phyloP scores from a whole-genome alignment of 2,888 invertebrate species.

The Yponomeuta sedellus region DNA sequence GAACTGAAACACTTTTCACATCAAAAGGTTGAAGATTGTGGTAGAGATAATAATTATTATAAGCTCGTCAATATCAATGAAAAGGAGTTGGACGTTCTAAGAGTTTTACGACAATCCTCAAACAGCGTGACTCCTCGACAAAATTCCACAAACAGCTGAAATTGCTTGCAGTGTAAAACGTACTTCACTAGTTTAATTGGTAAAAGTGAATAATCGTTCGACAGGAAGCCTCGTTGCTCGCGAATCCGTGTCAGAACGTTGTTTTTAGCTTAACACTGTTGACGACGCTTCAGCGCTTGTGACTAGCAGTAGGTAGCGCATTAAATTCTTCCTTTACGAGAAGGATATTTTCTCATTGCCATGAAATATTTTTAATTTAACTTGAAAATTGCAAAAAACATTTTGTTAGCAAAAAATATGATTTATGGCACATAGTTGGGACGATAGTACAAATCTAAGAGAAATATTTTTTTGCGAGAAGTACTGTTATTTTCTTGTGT shows the following conservation, averaged over 20 bases:
- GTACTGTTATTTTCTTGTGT: too few species aligned
- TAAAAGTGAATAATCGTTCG: constrained; percentile 15
- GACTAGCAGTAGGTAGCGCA: neutral
- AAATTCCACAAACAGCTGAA: neutral
- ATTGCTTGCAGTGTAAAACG: neutral
- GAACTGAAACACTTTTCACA: too few species aligned
- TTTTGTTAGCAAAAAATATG: too few species aligned
- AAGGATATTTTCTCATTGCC: too few species aligned
- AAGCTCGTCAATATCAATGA: neutral
- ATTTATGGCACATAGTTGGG: too few species aligned
- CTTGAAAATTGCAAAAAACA: too few species aligned
- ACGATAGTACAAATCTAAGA: too few species aligned
- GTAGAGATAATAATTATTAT: neutral
- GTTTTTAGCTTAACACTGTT: neutral
- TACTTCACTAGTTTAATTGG: constrained; percentile 3
- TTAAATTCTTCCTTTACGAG: too few species aligned
- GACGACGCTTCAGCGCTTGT: neutral
- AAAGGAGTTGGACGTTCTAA: neutral
- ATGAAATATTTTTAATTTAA: too few species aligned
- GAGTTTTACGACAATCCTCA: neutral
- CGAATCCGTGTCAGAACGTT: constrained; percentile 1
- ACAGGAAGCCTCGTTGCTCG: neutral
- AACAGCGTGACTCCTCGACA: neutral
- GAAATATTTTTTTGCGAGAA: too few species aligned
- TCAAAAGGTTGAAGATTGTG: too few species aligned